Evolutionary conservation across 2,113 vertebrate species (phyloP), one percentile per base, ranked within the genome.

Genomic region (Hippolais icterina): DNA sequence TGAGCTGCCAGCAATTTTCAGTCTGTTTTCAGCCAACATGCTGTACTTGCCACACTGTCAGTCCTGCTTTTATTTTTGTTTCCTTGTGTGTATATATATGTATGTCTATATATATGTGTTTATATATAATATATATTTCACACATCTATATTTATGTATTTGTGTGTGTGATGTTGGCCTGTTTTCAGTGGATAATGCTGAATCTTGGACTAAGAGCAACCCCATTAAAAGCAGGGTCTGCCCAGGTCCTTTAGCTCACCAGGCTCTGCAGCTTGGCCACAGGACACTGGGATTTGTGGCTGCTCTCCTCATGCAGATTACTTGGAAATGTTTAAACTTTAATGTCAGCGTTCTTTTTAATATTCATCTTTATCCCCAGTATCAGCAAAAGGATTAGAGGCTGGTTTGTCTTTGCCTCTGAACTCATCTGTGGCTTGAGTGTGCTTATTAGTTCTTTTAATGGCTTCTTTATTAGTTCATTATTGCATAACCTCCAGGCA

Each of bases 391-490:
- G 81, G 83, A 90, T 96, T 94, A 89, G 92, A 83, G 71, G 35
- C 79, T 47, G 83, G 68, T 94, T 96, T 90, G 68, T 92, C 90
- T 93, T 95, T 87, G 75, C 83, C 27, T 93, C 89, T 23, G 53
- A 89, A 91, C 72, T 96, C 85, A 79, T 94, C 88, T 42, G 70
- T 83, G 91, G 83, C 89, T 96, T 49, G 8, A 86, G 89, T 59
- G 69, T 71, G 83, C 91, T 53, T 93, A 86, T 89, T 88, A 94
- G 96, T 83, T 93, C 95, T 87, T 88, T 75, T 93, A 92, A 93
- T 93, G 75, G 69, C 93, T 84, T 83, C 85, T 88, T 89, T 88
- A 88, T 93, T 95, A 91, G 87, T 95, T 95, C n/a, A 23, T 94
- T 92, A 95, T 44, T 89, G 74, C 39, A n/a, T 92, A 74, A 93